Percentiles rank a stretch among this genome's conserved stretches.
Evolutionary conservation across 2,113 vertebrate genomes (phyloP).

Genomic region (Myotis brandtii): DNA sequence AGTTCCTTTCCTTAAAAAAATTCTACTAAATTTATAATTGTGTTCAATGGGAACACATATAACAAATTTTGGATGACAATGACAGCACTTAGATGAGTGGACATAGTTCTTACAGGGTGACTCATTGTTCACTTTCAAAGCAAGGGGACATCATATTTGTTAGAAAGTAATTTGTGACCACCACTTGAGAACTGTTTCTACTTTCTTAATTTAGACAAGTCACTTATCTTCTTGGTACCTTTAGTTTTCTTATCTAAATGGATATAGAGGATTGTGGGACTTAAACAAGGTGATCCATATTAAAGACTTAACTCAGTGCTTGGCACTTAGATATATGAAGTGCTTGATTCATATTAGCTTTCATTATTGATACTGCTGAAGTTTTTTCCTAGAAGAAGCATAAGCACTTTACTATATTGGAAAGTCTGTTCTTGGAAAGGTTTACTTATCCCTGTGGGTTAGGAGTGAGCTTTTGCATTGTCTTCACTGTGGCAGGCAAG

Average conservation of each 20-base stretch:
- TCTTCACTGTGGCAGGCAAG: neutral
- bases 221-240: too few relatives aligned
- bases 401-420: neutral
- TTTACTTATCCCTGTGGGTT: neutral
- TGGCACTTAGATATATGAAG: too few relatives aligned
- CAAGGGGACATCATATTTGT: too few relatives aligned
- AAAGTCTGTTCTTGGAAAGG: neutral
- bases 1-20: neutral
- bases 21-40: neutral
- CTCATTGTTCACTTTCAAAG: neutral
- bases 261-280: neutral
- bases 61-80: neutral
- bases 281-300: neutral
- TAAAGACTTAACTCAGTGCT: neutral
- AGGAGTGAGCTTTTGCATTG: neutral
- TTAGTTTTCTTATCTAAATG: neutral
- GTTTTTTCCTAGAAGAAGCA: neutral
- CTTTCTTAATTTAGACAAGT: neutral
- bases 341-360: neutral
- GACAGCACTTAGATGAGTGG: neutral
- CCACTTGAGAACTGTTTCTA: neutral
- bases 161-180: neutral
- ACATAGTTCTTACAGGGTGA: neutral
- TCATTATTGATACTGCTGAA: neutral
- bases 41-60: neutral